Percentiles rank a stretch among this genome's conserved stretches.
These are phyloP conservation scores for Entomobrya multifasciata DNA, from an alignment of 2,888 invertebrate species.

Conservation along the genomic window DNA sequence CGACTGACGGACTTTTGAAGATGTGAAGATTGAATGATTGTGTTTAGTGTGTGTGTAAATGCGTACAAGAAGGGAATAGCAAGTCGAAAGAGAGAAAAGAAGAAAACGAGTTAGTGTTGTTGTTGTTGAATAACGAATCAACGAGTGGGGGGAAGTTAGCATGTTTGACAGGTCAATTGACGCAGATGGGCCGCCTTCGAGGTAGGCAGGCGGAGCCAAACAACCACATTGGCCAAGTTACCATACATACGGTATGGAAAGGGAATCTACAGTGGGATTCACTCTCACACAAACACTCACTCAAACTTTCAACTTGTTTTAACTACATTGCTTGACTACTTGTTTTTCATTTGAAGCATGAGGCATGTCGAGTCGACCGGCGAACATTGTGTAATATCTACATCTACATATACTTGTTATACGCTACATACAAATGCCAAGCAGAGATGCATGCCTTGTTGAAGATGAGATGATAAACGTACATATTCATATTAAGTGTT, in stretches of 20 bases:
- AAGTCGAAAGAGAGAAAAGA: slow-evolving; percentile 54
- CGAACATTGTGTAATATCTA: no score
- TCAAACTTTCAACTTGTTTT: slow-evolving; percentile 59
- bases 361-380: no score
- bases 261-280: slow-evolving; percentile 59
- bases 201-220: slow-evolving; percentile 78
- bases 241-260: slow-evolving; percentile 26
- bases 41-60: slow-evolving; percentile 4
- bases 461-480: not conserved
- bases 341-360: no score
- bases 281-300: slow-evolving; percentile 53
- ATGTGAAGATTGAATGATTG: slow-evolving; percentile 1
- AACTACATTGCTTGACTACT: slow-evolving; percentile 56
- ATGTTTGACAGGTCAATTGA: slow-evolving; percentile 80
- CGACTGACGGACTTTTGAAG: slow-evolving; percentile 47
- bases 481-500: not conserved
- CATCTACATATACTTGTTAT: not conserved
- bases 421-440: not conserved
- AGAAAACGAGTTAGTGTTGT: slow-evolving; percentile 76
- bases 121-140: slow-evolving; percentile 75
- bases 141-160: slow-evolving; percentile 78
- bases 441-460: not conserved
- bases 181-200: slow-evolving; percentile 79
- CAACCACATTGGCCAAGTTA: slow-evolving; percentile 77
- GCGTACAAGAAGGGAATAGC: not conserved